Percentiles rank a stretch among this genome's conserved stretches.
These are phyloP conservation scores for Pelobates cultripes DNA, from an alignment of 2,797 vertebrate genomes.

Conservation along the genomic window DNA sequence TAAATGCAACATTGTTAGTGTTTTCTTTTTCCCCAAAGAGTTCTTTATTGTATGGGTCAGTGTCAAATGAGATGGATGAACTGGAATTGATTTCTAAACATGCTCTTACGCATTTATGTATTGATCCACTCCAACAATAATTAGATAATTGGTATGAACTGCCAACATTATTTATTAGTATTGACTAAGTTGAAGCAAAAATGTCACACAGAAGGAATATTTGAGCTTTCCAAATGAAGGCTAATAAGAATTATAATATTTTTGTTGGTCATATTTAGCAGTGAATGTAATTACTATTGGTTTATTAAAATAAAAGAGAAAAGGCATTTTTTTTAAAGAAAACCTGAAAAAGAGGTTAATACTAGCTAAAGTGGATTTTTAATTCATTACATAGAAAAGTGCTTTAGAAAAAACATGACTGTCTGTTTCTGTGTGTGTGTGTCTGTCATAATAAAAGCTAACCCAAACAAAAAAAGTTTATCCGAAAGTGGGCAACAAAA, in stretches of 20 bases:
- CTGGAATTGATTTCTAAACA: neutral
- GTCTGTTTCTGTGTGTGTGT: no score
- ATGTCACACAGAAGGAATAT: neutral
- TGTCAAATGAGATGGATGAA: conserved; percentile 10
- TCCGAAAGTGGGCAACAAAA: no score
- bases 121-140: conserved; percentile 5
- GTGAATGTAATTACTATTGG: neutral
- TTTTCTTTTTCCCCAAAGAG: neutral
- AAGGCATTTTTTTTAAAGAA: no score
- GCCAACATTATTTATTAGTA: conserved; percentile 1
- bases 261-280: neutral
- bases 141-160: conserved; percentile 17
- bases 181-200: neutral
- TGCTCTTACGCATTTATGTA: conserved; percentile 14
- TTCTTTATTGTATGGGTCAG: neutral
- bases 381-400: no score
- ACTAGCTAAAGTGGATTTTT: no score
- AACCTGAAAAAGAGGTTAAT: no score
- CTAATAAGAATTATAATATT: neutral
- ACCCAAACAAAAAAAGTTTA: no score
- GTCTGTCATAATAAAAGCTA: no score
- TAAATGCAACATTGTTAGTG: neutral
- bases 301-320: no score
- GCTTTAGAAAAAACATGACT: no score
- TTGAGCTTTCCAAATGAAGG: neutral